Conservation (phyloP, 2,888 invertebrate genomes). For the Epirrhoe alternata region DNA sequence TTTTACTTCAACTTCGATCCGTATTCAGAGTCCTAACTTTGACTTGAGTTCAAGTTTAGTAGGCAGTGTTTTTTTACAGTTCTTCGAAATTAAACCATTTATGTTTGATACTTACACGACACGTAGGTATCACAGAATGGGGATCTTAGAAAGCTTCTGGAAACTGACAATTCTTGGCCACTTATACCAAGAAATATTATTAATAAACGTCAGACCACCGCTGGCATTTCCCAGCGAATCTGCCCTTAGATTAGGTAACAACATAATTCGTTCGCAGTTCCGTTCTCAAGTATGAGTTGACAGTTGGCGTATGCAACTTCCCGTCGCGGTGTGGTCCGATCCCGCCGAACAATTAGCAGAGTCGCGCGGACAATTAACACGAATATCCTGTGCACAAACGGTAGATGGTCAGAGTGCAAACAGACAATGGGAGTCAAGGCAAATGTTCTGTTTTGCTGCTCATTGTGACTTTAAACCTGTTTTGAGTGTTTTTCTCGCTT, state of each 20-base stretch:
- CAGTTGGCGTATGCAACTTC: conserved; percentile 64
- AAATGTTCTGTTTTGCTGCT: background rate
- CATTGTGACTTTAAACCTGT: conserved; percentile 2
- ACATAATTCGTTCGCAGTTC: conserved; percentile 42
- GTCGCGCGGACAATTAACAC: conserved; percentile 76
- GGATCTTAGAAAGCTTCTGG: too few species aligned
- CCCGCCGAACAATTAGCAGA: conserved; percentile 77
- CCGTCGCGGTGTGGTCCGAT: conserved; percentile 64
- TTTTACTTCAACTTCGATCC: too few species aligned
- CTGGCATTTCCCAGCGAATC: conserved; percentile 8
- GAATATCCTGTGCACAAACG: conserved; percentile 79
- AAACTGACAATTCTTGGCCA: background rate
- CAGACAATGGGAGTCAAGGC: conserved; percentile 3
- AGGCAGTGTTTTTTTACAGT: too few species aligned
- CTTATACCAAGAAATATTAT: background rate
- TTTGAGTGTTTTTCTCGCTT: background rate
- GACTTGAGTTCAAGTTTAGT: too few species aligned
- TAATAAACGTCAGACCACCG: background rate
- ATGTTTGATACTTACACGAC: too few species aligned
- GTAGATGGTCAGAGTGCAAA: conserved; percentile 62
- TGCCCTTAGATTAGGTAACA: conserved; percentile 38
- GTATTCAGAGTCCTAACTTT: too few species aligned
- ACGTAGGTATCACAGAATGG: too few species aligned
- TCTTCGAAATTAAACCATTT: too few species aligned
- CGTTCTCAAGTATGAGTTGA: conserved; percentile 50